Conservation (phyloP, 2,888 invertebrate species). For the Pandemis heparana region DNA sequence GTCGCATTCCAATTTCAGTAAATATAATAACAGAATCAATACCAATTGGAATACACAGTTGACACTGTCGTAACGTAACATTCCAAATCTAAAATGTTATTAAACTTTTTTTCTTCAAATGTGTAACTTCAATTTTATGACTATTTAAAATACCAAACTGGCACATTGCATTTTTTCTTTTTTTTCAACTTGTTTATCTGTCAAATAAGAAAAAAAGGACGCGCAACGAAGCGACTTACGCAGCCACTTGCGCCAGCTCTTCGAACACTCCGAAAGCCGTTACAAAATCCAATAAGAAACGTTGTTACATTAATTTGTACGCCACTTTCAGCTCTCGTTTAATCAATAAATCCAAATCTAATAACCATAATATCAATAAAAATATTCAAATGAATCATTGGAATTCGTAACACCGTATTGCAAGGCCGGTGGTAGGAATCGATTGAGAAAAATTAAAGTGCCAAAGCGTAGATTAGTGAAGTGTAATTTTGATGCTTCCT, state of each 20-base stretch:
- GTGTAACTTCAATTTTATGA: too few relatives aligned
- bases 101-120: too few relatives aligned
- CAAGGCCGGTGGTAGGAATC: not conserved
- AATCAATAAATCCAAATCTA: constrained; percentile 23
- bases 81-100: too few relatives aligned
- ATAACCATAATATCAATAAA: constrained; percentile 35
- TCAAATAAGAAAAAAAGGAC: not conserved
- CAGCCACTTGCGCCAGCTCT: not conserved
- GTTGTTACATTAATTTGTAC: constrained; percentile 31
- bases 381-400: constrained; percentile 20
- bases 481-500: not conserved
- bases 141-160: too few relatives aligned
- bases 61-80: too few relatives aligned
- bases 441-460: not conserved
- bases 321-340: constrained; percentile 30
- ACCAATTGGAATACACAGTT: too few relatives aligned
- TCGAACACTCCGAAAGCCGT: constrained; percentile 20
- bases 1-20: too few relatives aligned
- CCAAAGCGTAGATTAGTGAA: not conserved
- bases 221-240: not conserved
- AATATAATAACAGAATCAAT: too few relatives aligned
- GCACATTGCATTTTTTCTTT: not conserved
- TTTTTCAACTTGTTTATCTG: not conserved
- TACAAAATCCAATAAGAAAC: constrained; percentile 19
- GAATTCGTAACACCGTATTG: constrained; percentile 21